Conservation (phyloP, 2,113 vertebrate genomes). For the Eurystomus gularis region DNA sequence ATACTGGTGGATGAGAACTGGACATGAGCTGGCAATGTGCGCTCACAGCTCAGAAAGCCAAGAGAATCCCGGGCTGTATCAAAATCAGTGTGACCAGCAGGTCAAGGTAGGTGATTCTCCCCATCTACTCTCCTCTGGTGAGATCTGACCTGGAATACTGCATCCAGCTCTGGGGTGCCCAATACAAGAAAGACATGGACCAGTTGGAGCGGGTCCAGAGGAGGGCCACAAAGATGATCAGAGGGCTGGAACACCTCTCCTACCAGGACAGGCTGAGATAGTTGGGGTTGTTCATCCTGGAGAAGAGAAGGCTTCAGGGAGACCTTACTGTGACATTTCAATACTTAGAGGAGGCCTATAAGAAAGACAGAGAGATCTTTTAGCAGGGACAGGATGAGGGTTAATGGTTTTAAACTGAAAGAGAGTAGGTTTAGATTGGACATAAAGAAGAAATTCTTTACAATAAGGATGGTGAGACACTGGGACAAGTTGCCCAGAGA, state of each 20-base stretch:
- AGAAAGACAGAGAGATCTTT: not conserved
- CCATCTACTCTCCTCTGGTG: not conserved
- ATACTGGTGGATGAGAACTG: not conserved
- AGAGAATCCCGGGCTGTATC: fast-evolving
- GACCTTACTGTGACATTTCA: not conserved
- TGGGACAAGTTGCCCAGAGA: too few relatives aligned
- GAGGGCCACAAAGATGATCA: not conserved
- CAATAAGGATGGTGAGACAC: too few relatives aligned
- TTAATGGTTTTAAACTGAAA: not conserved
- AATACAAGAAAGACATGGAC: not conserved
- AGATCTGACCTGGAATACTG: not conserved
- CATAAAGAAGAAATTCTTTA: too few relatives aligned
- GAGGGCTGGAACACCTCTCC: not conserved
- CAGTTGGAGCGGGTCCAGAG: not conserved
- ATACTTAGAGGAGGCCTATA: not conserved
- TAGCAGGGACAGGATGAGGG: not conserved
- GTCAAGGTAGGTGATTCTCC: fast-evolving
- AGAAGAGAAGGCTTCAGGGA: not conserved
- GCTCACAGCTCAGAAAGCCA: not conserved
- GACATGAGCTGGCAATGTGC: fast-evolving
- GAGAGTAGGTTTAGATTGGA: not conserved
- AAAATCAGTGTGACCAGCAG: fast-evolving
- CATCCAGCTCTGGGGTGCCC: not conserved
- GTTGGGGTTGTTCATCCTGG: not conserved
- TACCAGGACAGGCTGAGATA: not conserved